phyloP scores from a whole-genome alignment of 2,888 invertebrate genomes.

The Philopedon plagiatum region DNA sequence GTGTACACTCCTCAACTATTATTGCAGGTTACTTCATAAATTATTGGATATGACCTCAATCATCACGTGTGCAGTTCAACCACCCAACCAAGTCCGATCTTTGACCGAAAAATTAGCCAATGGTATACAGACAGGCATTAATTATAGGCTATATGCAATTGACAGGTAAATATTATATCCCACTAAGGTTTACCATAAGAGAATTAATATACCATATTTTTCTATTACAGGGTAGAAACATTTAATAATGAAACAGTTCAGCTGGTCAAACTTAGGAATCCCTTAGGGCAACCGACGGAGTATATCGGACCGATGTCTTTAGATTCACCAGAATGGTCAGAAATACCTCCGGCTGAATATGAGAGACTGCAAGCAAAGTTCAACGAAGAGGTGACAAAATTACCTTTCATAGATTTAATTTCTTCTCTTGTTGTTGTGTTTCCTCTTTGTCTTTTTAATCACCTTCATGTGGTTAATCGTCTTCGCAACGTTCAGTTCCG shows the following conservation, averaged over 20 bases:
- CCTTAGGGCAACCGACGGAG: slow-evolving; percentile 75
- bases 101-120: slow-evolving; percentile 75
- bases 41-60: slow-evolving; percentile 88
- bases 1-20: too few relatives aligned
- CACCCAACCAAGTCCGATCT: slow-evolving; percentile 67
- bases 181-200: too few relatives aligned
- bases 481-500: too few relatives aligned
- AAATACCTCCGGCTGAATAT: slow-evolving; percentile 80
- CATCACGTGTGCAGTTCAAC: slow-evolving; percentile 83
- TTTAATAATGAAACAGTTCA: slow-evolving; percentile 80
- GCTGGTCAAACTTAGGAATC: slow-evolving; percentile 80
- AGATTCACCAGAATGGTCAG: slow-evolving; percentile 82
- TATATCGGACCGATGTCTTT: slow-evolving; percentile 81
- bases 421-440: too few relatives aligned
- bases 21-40: slow-evolving; percentile 73
- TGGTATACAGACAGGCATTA: slow-evolving; percentile 81
- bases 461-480: too few relatives aligned
- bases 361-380: slow-evolving; percentile 77
- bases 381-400: slow-evolving; percentile 57
- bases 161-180: slow-evolving; percentile 83
- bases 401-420: too few relatives aligned
- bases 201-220: background rate
- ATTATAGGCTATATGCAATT: slow-evolving; percentile 82
- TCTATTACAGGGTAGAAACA: slow-evolving; percentile 76
- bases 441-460: too few relatives aligned